Base-by-base conservation (phyloP, 2,888 invertebrate genomes). In the Clusia tigrina region DNA sequence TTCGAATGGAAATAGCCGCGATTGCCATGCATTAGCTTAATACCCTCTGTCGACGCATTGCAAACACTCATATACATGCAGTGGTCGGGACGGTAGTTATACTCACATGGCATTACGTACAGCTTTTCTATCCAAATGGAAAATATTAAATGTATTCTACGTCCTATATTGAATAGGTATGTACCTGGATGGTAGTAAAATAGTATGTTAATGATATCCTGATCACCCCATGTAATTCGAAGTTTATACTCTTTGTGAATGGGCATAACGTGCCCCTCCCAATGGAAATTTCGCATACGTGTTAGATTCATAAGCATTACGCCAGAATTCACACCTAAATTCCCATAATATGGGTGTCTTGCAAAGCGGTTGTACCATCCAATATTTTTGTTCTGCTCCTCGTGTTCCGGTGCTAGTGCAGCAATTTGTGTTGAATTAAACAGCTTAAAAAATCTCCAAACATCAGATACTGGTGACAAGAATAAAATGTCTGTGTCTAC, bases 251-350 rank as follows among this genome's bases (percentile, higher is more conserved):
- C 90, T 69, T 91, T 88, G 84, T 94, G 92, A 71, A 95, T 91
- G 2, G 94, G 92, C 67, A 91, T 87, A 25, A 96, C 89, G 79
- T 93, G 91, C 65, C 91, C 88, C 64, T 90, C 89, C 96, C 97
- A 97, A 24, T 90, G 87, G 74, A 95, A 94, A 25, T 87, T 83
- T 65, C 96, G 86, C 93, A 98, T 94, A 76, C 94, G 88, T 0
- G 96, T 96, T 58, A 98, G 85, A 83, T 98, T 96, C 97, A 98
- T 98, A 57, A 98, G 83, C 96, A 98, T 97, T 0, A 98, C 96
- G 38, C 97, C 98, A 1, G 97, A 96, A 85, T 98, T 98, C 0
- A 98, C 89, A 63, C 97, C 97, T 2, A 83, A 66, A 18, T 70
- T 68, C 64, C 94, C 94, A 87, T 94, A 96, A 81, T 90, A 98